phyloP scores from a whole-genome alignment of 2,888 invertebrate genomes.

The Parnassius orleans region DNA sequence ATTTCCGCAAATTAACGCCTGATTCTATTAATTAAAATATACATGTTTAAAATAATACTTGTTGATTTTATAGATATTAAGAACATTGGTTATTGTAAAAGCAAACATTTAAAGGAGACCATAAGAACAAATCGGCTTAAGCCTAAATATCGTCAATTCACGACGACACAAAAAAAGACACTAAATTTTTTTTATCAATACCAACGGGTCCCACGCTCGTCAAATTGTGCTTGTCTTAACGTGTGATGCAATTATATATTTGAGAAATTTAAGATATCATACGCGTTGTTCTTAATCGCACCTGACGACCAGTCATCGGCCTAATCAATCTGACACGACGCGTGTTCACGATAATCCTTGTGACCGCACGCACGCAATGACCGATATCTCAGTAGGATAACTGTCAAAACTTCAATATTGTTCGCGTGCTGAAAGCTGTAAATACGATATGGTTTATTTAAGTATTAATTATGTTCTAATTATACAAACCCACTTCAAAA shows the following conservation, averaged over 20 bases:
- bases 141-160: too few relatives aligned
- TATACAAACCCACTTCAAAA: too few relatives aligned
- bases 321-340: conserved; percentile 47
- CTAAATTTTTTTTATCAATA: neutral
- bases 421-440: neutral
- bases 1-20: too few relatives aligned
- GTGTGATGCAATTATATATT: conserved; percentile 49
- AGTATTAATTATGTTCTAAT: too few relatives aligned
- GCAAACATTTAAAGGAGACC: too few relatives aligned
- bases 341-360: conserved; percentile 33
- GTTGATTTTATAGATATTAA: too few relatives aligned
- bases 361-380: conserved; percentile 21
- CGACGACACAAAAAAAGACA: too few relatives aligned
- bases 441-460: neutral
- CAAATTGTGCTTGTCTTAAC: conserved; percentile 36
- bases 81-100: too few relatives aligned
- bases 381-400: conserved; percentile 16
- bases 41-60: too few relatives aligned
- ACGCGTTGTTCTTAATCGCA: conserved; percentile 46
- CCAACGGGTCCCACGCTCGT: conserved; percentile 34
- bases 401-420: conserved; percentile 23
- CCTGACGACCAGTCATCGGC: conserved; percentile 49
- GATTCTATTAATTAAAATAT: too few relatives aligned
- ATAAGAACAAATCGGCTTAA: too few relatives aligned
- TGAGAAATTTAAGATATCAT: conserved; percentile 49